Conservation (phyloP, 2,797 vertebrate species). For the Scolopax rusticola region DNA sequence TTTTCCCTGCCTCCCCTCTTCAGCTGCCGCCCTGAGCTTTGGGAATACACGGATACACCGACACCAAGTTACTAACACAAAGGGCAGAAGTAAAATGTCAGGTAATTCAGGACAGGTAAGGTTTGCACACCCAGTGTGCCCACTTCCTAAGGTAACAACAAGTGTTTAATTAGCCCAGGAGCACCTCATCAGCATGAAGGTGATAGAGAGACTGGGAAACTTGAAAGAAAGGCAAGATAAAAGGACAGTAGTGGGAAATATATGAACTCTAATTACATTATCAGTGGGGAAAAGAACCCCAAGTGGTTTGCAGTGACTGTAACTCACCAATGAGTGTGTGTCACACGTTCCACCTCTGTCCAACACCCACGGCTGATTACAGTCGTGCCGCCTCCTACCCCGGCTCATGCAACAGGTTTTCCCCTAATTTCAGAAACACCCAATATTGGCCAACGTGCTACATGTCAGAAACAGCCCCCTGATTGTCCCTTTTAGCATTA, state of each 20-base stretch:
- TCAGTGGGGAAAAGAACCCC: conserved; percentile 1
- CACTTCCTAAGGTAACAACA: neutral
- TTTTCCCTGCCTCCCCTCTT: neutral
- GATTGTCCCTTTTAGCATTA: neutral
- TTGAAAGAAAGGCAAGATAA: conserved; percentile 51
- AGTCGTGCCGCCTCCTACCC: neutral
- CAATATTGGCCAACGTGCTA: neutral
- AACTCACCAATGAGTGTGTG: neutral
- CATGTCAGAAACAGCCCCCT: neutral
- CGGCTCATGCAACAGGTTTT: neutral
- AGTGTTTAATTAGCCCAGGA: neutral
- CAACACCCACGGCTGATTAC: neutral
- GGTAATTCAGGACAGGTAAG: conserved; percentile 1
- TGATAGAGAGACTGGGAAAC: conserved; percentile 12
- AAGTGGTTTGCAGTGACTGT: neutral
- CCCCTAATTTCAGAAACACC: neutral
- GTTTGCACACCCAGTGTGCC: neutral
- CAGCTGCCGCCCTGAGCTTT: neutral
- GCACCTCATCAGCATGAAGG: neutral
- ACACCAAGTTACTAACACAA: neutral
- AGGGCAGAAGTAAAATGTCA: neutral
- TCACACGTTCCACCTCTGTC: neutral
- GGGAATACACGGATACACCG: neutral
- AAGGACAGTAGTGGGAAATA: conserved; percentile 23
- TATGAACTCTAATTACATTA: neutral